Percentiles rank a stretch among this genome's conserved stretches.
These are phyloP conservation scores for Drosophila erecta DNA, from an alignment of 1,140 invertebrate species.

Conservation along the genomic window DNA sequence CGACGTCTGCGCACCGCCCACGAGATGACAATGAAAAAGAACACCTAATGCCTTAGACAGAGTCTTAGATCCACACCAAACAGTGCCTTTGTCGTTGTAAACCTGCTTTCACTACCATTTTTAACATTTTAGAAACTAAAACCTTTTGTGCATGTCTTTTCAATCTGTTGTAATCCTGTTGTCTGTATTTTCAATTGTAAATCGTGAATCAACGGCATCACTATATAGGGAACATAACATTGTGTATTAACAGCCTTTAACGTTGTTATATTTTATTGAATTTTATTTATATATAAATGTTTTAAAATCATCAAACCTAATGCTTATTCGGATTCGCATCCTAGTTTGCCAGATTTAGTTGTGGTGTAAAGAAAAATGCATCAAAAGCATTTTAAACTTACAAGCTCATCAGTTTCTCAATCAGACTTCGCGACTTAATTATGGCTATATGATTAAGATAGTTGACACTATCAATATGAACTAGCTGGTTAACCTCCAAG, in stretches of 20 bases:
- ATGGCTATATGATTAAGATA: conserved; percentile 49
- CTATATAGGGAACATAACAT: conserved; percentile 40
- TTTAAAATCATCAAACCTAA: conserved; percentile 39
- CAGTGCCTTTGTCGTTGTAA: conserved; percentile 62
- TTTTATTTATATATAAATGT: conserved; percentile 74
- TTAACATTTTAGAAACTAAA: conserved; percentile 62
- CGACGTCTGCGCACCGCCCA: conserved; percentile 93
- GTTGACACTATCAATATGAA: conserved; percentile 48
- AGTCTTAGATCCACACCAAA: conserved; percentile 34
- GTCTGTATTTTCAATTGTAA: conserved; percentile 55
- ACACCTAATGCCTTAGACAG: conserved; percentile 30
- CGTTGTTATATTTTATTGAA: conserved; percentile 77
- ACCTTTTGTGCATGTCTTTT: conserved; percentile 29
- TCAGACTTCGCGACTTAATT: conserved; percentile 25
- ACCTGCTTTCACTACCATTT: conserved; percentile 4
- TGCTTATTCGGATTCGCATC: not conserved
- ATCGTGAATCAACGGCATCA: conserved; percentile 31
- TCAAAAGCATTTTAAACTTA: not conserved
- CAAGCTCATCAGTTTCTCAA: conserved; percentile 21
- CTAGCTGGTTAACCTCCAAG: conserved; percentile 17
- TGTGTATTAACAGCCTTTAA: conserved; percentile 63
- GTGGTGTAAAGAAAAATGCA: not conserved
- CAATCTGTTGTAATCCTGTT: conserved; percentile 38
- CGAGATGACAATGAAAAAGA: conserved; percentile 87
- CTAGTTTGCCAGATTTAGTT: not conserved